Conservation (phyloP, 2,797 vertebrate genomes). For the Lagorchestes hirsutus region DNA sequence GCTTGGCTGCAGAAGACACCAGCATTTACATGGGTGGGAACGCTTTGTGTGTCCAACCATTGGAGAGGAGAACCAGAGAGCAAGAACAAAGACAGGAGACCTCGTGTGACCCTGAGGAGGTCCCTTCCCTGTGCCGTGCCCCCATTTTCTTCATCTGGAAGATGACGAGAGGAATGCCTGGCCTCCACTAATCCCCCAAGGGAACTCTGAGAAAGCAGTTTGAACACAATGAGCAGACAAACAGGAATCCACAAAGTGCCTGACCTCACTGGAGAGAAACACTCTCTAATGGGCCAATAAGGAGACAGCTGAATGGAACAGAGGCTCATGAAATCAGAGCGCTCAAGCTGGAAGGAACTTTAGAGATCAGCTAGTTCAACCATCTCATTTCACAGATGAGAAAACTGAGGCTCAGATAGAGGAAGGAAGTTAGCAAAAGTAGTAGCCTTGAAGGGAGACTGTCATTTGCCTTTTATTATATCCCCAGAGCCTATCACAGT, state of each 20-base stretch:
- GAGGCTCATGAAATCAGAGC: not conserved
- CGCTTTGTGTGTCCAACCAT: not conserved
- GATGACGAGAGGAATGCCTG: not conserved
- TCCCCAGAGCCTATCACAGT: not conserved
- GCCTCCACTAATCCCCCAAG: not conserved
- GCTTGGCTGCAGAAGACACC: not conserved
- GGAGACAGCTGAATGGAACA: not conserved
- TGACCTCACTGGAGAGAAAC: not conserved
- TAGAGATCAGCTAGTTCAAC: not conserved
- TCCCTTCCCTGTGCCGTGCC: not conserved
- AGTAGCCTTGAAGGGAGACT: not conserved
- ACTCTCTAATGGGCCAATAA: not conserved
- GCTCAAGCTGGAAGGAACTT: not conserved
- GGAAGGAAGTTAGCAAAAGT: not conserved
- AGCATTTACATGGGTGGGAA: not conserved
- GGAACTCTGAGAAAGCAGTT: not conserved
- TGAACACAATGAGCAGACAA: not conserved
- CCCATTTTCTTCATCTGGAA: slow-evolving; percentile 21
- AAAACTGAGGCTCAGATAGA: not conserved
- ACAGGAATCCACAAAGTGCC: not conserved
- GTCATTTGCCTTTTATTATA: not conserved
- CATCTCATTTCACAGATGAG: not conserved
- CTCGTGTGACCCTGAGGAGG: slow-evolving; percentile 42
- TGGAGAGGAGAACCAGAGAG: not conserved
- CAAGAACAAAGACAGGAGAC: not conserved